Evolutionary conservation across 2,113 vertebrate species (phyloP), one percentile per base, ranked within the genome.

Genomic region (Dinomys branickii): DNA sequence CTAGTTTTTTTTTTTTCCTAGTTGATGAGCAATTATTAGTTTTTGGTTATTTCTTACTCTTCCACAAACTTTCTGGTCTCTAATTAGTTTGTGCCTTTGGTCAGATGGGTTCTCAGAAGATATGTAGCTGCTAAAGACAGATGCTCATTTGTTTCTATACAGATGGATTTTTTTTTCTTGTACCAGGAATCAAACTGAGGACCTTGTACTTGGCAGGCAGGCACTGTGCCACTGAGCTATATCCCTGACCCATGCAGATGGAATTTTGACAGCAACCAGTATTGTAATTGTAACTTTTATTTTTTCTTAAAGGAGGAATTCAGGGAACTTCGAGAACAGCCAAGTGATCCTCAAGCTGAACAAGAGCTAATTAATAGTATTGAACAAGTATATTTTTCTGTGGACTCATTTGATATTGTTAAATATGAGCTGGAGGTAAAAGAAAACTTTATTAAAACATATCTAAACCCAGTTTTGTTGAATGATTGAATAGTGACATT

Each of bases 281-380:
- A n/a, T 35, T 89, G 4, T 94, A 97, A 96, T 81, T 84, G 28
- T 91, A 65, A 38, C 44, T 61, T 87, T 38, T 35, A 91, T 81
- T 94, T 95, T 97, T 97, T 87, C 88, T 63, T 98, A 78, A 97
- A 99, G 99, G 99, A 99, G 97, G 99, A 99, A 95, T 98, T 99
- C 96, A 98, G 99, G 98, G 99, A 99, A 97, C 97, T 99, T 88
- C 98, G 99, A 97, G 99, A 99, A 98, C 99, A 99, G 95, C 99
- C 99, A 91, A 98, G 98, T 52, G 99, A 99, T 98, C 99, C 99
- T 93, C 99, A 99, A 97, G 99, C 99, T 17, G 99, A 99, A 97
- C 99, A 99, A 98, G 99, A 99, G 98, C 99, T 99, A 98, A 99
- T 99, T 94, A 99, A 99, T 98, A 99, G 99, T 98, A 99, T 99